Percentiles rank a stretch among this genome's conserved stretches.
These are phyloP conservation scores for Zingel zingel DNA, from an alignment of 2,113 vertebrate genomes.

Conservation along the genomic window DNA sequence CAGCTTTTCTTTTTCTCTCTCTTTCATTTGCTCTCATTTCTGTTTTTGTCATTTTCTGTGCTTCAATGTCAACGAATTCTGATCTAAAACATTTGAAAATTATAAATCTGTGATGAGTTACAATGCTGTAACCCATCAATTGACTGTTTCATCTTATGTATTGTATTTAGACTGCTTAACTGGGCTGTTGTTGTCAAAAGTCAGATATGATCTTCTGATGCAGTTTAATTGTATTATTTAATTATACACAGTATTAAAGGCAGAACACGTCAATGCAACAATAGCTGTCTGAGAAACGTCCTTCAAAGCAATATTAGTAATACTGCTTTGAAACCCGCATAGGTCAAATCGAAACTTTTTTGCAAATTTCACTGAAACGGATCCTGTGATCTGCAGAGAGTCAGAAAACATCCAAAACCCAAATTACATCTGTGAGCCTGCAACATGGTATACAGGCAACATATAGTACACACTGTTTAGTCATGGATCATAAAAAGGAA, in stretches of 20 bases:
- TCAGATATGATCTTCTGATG: background rate
- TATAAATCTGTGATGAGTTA: background rate
- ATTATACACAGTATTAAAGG: background rate
- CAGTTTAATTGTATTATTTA: background rate
- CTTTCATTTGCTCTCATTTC: background rate
- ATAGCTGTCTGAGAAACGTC: background rate
- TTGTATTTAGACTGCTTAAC: background rate
- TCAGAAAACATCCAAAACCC: background rate
- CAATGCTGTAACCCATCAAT: background rate
- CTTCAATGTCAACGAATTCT: background rate
- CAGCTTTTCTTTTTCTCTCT: background rate
- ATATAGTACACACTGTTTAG: too few species aligned
- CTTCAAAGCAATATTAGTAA: too few species aligned
- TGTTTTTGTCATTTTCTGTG: background rate
- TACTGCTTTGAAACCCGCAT: too few species aligned
- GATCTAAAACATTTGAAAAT: background rate
- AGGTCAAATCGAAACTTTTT: background rate
- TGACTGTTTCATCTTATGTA: background rate
- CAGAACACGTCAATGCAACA: background rate
- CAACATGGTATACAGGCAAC: too few species aligned
- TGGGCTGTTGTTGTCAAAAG: background rate
- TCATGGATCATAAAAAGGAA: slow-evolving; percentile 1
- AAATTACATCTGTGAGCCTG: background rate
- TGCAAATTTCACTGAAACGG: background rate
- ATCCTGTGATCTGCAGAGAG: background rate